Base-by-base conservation (phyloP, 2,888 invertebrate genomes). In the Acanthosepion lycidas region DNA sequence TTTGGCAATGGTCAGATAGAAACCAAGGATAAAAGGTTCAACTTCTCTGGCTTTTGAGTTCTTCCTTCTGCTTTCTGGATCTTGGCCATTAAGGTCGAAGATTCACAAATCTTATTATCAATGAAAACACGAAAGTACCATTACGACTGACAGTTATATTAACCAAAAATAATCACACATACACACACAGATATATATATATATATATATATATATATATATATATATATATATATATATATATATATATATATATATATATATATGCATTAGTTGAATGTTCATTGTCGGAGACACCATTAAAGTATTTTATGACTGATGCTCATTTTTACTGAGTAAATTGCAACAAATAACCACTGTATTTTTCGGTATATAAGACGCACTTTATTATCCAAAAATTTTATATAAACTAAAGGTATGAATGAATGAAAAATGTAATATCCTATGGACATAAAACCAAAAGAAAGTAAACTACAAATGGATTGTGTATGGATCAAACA, bases 21-120 rank as follows among this genome's bases (percentile, higher is more conserved):
- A 78, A 78, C 78, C n/a, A n/a, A 5, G 33, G n/a, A 78, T n/a
- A 78, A 33, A 78, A n/a, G 78, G n/a, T 78, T 15, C n/a, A 18
- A 78, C 15, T 78, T 33, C n/a, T 33, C 12, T 78, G 78, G 78
- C 78, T n/a, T 78, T n/a, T 78, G n/a, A 15, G 78, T 78, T 9
- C n/a, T 78, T 33, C n/a, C 18, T 18, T n/a, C 78, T 78, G 78
- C 78, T 78, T 78, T 12, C n/a, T 78, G 78, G 78, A 78, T 78
- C 78, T 78, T 78, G 78, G 78, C 78, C 78, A 78, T 78, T 78
- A 78, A 33, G 78, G 78, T 78, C 78, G 78, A 78, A 78, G 78
- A 78, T 78, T 78, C 78, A 15, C 15, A 78, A 78, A 78, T 78
- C 78, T n/a, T 78, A 78, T 78, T 78, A 78, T 78, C 78, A 78